Evolutionary conservation across 2,113 vertebrate genomes (phyloP).

Genomic region (Syrrhaptes paradoxus): DNA sequence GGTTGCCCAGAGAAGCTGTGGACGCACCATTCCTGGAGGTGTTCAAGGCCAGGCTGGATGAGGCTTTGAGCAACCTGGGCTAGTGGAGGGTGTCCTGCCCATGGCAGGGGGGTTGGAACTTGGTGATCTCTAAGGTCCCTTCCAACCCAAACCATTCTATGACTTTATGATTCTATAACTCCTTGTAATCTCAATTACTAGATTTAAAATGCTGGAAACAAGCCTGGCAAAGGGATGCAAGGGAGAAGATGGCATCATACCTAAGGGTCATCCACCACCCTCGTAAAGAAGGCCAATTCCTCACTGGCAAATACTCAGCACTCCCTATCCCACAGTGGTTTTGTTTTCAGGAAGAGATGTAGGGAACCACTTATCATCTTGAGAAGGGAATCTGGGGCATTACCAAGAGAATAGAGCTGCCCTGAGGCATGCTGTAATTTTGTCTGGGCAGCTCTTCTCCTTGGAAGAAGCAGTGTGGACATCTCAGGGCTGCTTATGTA

Average conservation of each 20-base stretch:
- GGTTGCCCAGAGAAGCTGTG: too few species aligned
- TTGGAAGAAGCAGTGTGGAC: fast-evolving
- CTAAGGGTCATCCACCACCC: neutral
- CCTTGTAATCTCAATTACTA: neutral
- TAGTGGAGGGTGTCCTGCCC: too few species aligned
- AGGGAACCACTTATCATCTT: neutral
- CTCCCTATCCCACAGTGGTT: neutral
- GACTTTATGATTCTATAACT: neutral
- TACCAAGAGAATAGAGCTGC: neutral
- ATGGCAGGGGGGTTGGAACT: too few species aligned
- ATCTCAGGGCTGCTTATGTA: neutral
- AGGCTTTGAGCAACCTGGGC: too few species aligned
- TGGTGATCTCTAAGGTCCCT: too few species aligned
- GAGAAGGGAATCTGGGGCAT: neutral
- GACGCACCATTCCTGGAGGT: too few species aligned
- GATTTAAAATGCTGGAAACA: neutral
- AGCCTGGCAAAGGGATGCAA: neutral
- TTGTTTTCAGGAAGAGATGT: neutral
- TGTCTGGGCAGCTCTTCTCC: neutral
- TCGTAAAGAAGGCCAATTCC: neutral
- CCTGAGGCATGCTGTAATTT: neutral
- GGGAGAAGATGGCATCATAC: neutral
- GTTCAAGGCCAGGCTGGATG: too few species aligned
- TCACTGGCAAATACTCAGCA: neutral
- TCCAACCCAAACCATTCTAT: too few species aligned